Conservation (phyloP, 2,888 invertebrate species). For the Eugnorisma glareosa region DNA sequence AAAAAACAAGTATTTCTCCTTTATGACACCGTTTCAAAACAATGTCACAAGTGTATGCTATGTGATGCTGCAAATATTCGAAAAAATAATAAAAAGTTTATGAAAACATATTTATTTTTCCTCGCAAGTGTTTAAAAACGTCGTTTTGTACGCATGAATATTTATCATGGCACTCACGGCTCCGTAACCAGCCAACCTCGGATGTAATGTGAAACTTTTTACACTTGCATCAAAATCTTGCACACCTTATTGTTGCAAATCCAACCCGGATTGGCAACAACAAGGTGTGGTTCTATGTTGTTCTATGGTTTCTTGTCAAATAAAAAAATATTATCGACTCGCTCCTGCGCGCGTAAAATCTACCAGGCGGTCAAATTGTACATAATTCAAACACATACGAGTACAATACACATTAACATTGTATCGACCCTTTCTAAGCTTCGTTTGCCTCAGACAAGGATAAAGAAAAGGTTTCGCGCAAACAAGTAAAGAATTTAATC, state of each 20-base stretch:
- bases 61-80: too few relatives aligned
- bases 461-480: neutral
- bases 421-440: neutral
- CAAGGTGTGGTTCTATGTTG: too few relatives aligned
- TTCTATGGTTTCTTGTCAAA: neutral
- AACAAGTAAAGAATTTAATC: slow-evolving; percentile 25
- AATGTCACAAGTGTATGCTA: too few relatives aligned
- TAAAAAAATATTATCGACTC: neutral
- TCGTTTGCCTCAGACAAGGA: neutral
- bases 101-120: neutral
- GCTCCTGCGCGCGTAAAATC: neutral
- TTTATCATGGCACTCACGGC: neutral
- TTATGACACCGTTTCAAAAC: too few relatives aligned
- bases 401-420: neutral
- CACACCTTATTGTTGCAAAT: neutral
- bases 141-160: neutral
- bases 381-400: neutral
- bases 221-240: neutral
- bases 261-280: neutral
- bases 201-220: neutral
- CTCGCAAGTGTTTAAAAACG: neutral
- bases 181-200: neutral
- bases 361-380: neutral
- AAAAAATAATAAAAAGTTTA: too few relatives aligned
- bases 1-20: too few relatives aligned